A percentile compares a stretch with the other conserved stretches of the same genome.
Evolutionary conservation across 2,797 vertebrate genomes (phyloP).

Genomic region (Trachops cirrhosus): DNA sequence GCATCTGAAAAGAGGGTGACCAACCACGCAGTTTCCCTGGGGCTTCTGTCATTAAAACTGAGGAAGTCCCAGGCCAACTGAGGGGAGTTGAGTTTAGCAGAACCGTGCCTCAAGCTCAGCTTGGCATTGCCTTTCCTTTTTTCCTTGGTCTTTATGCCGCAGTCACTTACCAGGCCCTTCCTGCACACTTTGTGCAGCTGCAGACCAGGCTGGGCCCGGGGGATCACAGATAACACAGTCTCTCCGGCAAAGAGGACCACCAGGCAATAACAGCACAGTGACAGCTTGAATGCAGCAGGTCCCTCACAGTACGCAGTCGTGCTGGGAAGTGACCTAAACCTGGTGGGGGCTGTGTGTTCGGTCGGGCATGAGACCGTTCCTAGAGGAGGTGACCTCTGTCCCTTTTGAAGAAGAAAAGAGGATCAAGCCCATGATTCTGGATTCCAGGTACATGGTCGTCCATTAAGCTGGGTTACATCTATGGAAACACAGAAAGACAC

Average conservation of each 20-base stretch:
- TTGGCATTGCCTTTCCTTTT: not conserved
- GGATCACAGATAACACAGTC: not conserved
- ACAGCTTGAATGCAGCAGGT: too few species aligned
- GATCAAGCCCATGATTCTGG: not conserved
- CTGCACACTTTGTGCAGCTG: not conserved
- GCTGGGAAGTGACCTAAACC: not conserved
- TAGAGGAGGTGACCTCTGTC: not conserved
- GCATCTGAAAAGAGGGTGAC: not conserved
- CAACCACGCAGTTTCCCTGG: too few species aligned
- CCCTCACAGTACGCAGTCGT: fast-evolving
- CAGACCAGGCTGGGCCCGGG: not conserved
- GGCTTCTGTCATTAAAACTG: not conserved
- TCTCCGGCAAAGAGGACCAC: not conserved
- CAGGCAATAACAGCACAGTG: not conserved
- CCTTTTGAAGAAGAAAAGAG: not conserved
- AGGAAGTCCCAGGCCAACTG: too few species aligned
- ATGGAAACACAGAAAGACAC: not conserved
- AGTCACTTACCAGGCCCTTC: not conserved
- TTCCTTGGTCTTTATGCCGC: not conserved
- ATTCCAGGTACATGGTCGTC: not conserved
- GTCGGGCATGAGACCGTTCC: not conserved
- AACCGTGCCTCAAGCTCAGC: fast-evolving
- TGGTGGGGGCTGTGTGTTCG: not conserved
- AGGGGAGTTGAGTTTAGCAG: not conserved
- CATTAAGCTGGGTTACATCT: not conserved